A percentile compares a stretch with the other conserved stretches of the same genome.
Evolutionary conservation across 2,113 vertebrate genomes (phyloP).

Genomic region (Odontophorus gujanensis): DNA sequence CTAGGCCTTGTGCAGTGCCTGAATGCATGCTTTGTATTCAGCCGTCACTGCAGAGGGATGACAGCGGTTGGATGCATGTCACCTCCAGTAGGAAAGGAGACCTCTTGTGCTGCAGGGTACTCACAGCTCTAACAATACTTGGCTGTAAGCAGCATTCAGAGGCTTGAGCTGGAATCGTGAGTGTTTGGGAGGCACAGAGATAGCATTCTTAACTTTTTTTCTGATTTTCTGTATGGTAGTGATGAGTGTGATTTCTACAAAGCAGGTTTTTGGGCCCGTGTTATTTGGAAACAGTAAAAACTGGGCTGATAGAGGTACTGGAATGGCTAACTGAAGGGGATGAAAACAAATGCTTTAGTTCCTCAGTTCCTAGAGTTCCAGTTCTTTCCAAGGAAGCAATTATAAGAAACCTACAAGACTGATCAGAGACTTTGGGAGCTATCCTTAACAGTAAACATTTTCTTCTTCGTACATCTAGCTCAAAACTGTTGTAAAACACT

Average conservation of each 20-base stretch:
- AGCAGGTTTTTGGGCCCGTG: accelerated
- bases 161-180: not conserved
- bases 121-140: not conserved
- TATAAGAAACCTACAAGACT: not conserved
- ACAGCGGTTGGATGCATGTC: accelerated
- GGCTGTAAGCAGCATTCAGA: not conserved
- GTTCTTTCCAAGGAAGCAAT: not conserved
- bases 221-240: not conserved
- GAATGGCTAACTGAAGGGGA: not conserved
- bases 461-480: not conserved
- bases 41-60: accelerated
- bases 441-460: not conserved
- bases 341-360: not conserved
- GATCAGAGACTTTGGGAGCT: not conserved
- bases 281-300: not conserved
- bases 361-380: not conserved
- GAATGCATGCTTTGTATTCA: not conserved
- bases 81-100: not conserved
- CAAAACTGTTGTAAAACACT: not conserved
- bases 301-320: not conserved
- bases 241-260: not conserved
- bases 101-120: accelerated
- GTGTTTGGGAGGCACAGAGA: not conserved
- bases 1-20: not conserved
- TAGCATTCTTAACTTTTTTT: not conserved